Conservation (phyloP, 2,888 invertebrate species). For the Melipona bicolor region DNA sequence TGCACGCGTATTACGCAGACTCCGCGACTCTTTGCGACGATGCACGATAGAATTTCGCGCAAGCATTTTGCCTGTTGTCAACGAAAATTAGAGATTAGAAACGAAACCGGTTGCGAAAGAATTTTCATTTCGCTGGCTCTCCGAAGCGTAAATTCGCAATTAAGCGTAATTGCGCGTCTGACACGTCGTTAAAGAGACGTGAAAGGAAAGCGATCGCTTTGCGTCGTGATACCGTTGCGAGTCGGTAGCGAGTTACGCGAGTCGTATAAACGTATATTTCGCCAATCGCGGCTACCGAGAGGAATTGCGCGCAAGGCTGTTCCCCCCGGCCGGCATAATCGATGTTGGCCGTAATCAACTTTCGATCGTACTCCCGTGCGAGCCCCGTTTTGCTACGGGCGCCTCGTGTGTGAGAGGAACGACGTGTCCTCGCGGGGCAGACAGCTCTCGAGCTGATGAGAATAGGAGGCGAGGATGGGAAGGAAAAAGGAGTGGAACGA, state of each 20-base stretch:
- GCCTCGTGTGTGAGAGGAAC: slow-evolving; percentile 3
- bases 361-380: slow-evolving; percentile 25
- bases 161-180: not conserved
- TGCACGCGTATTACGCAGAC: not conserved
- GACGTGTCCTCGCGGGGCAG: not conserved
- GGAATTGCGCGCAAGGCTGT: slow-evolving; percentile 38
- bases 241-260: slow-evolving; percentile 8
- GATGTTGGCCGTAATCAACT: slow-evolving; percentile 56
- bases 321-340: slow-evolving; percentile 52
- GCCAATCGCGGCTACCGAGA: slow-evolving; percentile 38
- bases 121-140: not conserved
- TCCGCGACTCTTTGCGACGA: no score
- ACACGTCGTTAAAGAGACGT: not conserved
- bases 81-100: no score
- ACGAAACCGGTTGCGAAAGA: not conserved
- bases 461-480: not conserved
- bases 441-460: not conserved
- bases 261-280: slow-evolving; percentile 39
- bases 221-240: slow-evolving; percentile 23
- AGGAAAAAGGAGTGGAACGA: not conserved
- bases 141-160: not conserved
- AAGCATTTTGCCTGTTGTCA: no score
- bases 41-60: no score
- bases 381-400: not conserved
- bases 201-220: not conserved